phyloP scores from a whole-genome alignment of 2,113 vertebrate species.

The Albula glossodonta region DNA sequence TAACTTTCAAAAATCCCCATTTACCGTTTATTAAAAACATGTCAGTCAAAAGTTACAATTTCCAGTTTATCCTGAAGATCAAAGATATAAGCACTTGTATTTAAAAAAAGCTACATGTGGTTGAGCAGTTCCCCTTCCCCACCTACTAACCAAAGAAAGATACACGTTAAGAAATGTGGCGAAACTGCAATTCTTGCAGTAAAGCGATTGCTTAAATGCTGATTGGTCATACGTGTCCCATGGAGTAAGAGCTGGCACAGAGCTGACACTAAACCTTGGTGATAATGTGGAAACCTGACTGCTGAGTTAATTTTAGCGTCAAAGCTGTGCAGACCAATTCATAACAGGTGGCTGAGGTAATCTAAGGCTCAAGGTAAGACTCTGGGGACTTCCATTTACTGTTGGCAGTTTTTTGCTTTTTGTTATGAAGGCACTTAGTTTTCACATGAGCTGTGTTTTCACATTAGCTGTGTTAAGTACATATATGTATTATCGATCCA shows the following conservation, averaged over 20 bases:
- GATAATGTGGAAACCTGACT: too few species aligned
- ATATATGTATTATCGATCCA: not conserved
- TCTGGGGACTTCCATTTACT: not conserved
- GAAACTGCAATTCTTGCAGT: not conserved
- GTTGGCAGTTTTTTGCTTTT: not conserved
- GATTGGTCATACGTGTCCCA: not conserved
- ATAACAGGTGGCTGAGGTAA: not conserved
- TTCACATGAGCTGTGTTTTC: not conserved
- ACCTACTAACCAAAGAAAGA: too few species aligned
- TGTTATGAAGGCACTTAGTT: not conserved
- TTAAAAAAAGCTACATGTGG: too few species aligned
- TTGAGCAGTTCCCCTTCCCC: too few species aligned
- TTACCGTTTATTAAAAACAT: too few species aligned
- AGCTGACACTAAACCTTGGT: too few species aligned
- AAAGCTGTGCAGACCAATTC: not conserved
- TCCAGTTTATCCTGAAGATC: too few species aligned
- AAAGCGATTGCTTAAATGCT: not conserved
- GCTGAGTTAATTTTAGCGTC: not conserved
- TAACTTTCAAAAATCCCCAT: too few species aligned
- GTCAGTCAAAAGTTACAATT: too few species aligned
- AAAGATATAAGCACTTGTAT: too few species aligned
- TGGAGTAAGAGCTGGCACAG: not conserved
- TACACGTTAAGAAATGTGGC: too few species aligned
- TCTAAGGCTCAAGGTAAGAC: not conserved
- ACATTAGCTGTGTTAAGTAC: not conserved